Conservation (phyloP, 2,113 vertebrate species). For the Cryptotis parvus region DNA sequence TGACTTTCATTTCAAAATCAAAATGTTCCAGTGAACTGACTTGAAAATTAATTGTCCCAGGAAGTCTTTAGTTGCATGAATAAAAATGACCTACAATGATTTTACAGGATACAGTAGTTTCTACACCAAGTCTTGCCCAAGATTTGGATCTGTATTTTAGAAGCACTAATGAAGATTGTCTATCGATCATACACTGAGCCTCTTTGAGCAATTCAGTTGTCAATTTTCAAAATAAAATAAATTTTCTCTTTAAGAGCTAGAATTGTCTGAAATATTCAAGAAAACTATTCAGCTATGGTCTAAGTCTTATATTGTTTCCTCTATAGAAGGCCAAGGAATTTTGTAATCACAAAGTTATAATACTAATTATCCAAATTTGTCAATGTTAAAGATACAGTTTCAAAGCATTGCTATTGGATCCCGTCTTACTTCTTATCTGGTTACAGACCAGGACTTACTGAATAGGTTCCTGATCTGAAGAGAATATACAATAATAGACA, state of each 20-base stretch:
- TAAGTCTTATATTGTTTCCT: slow-evolving; percentile 48
- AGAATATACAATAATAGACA: slow-evolving; percentile 43
- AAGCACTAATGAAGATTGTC: not conserved
- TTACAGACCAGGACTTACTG: slow-evolving; percentile 50
- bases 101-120: not conserved
- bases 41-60: slow-evolving; percentile 22
- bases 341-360: slow-evolving; percentile 68
- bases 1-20: slow-evolving; percentile 35
- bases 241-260: slow-evolving; percentile 21
- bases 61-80: slow-evolving; percentile 41
- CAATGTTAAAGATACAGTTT: slow-evolving; percentile 56
- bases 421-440: slow-evolving; percentile 54
- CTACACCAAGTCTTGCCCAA: not conserved
- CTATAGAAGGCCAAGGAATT: slow-evolving; percentile 54
- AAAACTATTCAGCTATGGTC: slow-evolving; percentile 32
- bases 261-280: slow-evolving; percentile 22
- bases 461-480: slow-evolving; percentile 59
- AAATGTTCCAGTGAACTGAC: slow-evolving; percentile 29
- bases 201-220: not conserved
- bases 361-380: slow-evolving; percentile 68
- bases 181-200: not conserved
- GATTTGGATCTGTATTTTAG: slow-evolving; percentile 39
- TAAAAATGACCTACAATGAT: slow-evolving; percentile 34
- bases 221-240: slow-evolving; percentile 26
- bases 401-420: slow-evolving; percentile 43